Evolutionary conservation across 1,140 invertebrate genomes (phyloP).

Genomic region (Aphelenchoides besseyi): DNA sequence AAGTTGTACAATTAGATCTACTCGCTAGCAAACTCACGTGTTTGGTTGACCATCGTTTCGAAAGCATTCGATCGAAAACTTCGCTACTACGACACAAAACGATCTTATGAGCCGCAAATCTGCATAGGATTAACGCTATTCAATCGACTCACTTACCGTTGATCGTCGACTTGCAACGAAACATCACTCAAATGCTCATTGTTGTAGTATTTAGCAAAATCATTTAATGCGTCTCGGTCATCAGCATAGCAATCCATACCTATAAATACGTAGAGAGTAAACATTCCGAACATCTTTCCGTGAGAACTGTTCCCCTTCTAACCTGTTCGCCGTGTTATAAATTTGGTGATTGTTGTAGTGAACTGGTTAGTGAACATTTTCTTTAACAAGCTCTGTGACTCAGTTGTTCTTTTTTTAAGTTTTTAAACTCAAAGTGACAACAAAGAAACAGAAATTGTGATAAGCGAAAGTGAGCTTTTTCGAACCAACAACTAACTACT

Average conservation of each 20-base stretch:
- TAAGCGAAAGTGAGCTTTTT: too few relatives aligned
- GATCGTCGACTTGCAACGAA: slow-evolving; percentile 62
- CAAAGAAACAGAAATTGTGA: too few relatives aligned
- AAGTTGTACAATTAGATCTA: not conserved
- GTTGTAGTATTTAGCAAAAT: slow-evolving; percentile 65
- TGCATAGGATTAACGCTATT: slow-evolving; percentile 17
- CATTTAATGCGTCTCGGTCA: slow-evolving; percentile 63
- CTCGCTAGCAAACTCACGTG: slow-evolving; percentile 43
- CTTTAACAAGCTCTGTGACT: too few relatives aligned
- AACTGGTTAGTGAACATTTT: too few relatives aligned
- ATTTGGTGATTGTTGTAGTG: too few relatives aligned
- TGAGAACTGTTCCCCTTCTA: too few relatives aligned
- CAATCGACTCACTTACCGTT: slow-evolving; percentile 44
- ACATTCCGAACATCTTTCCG: too few relatives aligned
- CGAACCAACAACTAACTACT: too few relatives aligned
- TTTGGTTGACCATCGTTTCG: slow-evolving; percentile 63
- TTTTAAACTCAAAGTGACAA: too few relatives aligned
- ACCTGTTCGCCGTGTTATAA: too few relatives aligned
- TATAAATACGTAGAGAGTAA: slow-evolving; percentile 42
- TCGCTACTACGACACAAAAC: slow-evolving; percentile 64
- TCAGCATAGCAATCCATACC: slow-evolving; percentile 65
- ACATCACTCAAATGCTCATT: slow-evolving; percentile 64
- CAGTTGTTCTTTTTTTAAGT: too few relatives aligned
- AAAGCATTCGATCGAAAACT: slow-evolving; percentile 66
- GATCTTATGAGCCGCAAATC: slow-evolving; percentile 64